These are phyloP conservation scores for Tamandua tetradactyla DNA, from an alignment of 2,797 vertebrate species.

Conservation along the genomic window DNA sequence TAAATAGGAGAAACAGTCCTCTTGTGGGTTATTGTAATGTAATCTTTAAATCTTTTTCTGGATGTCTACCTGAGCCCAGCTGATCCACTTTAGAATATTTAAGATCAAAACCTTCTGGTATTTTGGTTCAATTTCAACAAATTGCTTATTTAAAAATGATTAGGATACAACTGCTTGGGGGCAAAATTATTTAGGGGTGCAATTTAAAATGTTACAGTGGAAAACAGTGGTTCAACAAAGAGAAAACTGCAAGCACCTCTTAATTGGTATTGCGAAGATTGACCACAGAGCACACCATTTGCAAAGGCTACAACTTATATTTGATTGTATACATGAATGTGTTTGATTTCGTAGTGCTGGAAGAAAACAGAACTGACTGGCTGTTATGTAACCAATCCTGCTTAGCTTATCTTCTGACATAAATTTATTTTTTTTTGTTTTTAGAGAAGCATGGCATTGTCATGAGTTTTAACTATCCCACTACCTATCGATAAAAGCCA, in stretches of 20 bases:
- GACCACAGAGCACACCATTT: constrained; percentile 65
- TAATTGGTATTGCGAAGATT: constrained; percentile 64
- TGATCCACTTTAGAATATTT: constrained; percentile 74
- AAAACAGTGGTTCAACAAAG: constrained; percentile 73
- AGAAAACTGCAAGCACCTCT: constrained; percentile 64
- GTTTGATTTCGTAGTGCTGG: neutral
- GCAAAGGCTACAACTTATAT: constrained; percentile 1
- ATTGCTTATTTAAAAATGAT: constrained; percentile 77
- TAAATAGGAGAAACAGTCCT: neutral
- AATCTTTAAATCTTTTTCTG: constrained; percentile 67
- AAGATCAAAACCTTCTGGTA: constrained; percentile 77
- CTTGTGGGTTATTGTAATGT: neutral
- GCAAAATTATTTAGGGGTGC: constrained; percentile 77
- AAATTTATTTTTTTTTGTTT: neutral
- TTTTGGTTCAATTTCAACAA: constrained; percentile 77
- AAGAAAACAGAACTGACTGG: neutral
- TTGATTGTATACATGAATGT: neutral
- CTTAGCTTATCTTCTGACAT: neutral
- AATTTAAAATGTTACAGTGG: constrained; percentile 80
- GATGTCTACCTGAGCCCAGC: constrained; percentile 69
- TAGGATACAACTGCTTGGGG: constrained; percentile 79
- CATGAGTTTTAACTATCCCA: neutral
- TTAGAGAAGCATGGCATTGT: neutral
- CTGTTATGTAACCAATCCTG: neutral
- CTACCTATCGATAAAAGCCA: neutral